Evolutionary conservation across 2,888 invertebrate genomes (phyloP), one percentile per base, ranked within the genome.

Genomic region (Acleris sparsana): DNA sequence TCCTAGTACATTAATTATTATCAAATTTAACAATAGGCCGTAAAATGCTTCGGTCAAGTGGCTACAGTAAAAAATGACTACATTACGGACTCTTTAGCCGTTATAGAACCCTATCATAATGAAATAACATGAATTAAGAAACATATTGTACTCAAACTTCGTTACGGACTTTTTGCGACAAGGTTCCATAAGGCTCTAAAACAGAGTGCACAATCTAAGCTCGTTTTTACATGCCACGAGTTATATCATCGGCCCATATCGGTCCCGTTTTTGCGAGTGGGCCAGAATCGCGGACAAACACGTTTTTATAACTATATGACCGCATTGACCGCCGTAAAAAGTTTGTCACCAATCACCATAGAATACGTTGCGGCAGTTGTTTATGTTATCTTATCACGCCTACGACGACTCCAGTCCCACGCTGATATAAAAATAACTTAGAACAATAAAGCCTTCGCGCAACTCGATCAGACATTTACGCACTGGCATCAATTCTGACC

Each of bases 211-310:
- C 4, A 13, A 39, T 13, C 33, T 2, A 33, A 33, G 11, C 13
- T 39, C 4, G n/a, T 39, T 39, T 39, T 13, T 39, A 13, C 39
- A 39, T 39, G 39, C 13, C 13, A 39, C 13, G 13, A 13, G 39
- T 78, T 76, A 75, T 79, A 79, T 82, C 81, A 80, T 73, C 75
- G 71, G 52, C 53, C 79, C 80, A 76, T 78, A 79, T 78, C 68
- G 61, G 72, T 25, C 63, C n/a, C 55, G 69, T 72, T 69, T 66
- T 62, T 62, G 70, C 64, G 64, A 44, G 33, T 59, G 52, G 46
- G 51, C 58, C 51, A 53, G 57, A 39, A 39, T n/a, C 18, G 53
- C 39, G 18, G 49, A 16, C 65, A 57, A 61, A 66, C 66, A 57
- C 61, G 66, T 66, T 66, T 66, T 66, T 66, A 43, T 57, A 29